These are phyloP conservation scores for Potamarius usumacintae DNA, from an alignment of 2,113 vertebrate species.

Conservation along the genomic window DNA sequence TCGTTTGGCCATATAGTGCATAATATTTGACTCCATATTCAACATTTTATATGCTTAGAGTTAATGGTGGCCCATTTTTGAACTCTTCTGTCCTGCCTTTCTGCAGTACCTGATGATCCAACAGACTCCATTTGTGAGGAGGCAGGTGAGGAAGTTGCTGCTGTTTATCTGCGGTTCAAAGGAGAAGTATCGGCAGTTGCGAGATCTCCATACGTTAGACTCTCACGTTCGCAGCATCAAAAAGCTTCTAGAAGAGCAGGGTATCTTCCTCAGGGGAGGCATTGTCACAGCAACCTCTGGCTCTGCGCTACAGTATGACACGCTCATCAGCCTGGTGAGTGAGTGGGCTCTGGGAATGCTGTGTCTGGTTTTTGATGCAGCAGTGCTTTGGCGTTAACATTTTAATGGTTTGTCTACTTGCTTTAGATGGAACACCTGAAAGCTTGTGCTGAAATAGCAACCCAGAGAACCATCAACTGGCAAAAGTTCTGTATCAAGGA, in stretches of 20 bases:
- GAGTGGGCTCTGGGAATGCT: not conserved
- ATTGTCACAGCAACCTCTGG: constrained; percentile 94
- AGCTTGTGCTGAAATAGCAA: constrained; percentile 96
- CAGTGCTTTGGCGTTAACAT: not conserved
- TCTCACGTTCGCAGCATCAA: constrained; percentile 93
- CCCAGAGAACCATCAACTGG: constrained; percentile 95
- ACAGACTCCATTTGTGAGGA: constrained; percentile 94
- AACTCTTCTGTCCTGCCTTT: not conserved
- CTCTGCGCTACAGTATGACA: constrained; percentile 95
- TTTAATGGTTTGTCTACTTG: constrained; percentile 15
- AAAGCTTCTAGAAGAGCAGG: constrained; percentile 94
- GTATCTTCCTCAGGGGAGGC: constrained; percentile 89
- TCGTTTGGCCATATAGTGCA: not conserved
- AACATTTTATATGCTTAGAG: not conserved
- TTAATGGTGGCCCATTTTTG: not conserved
- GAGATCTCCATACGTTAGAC: constrained; percentile 94
- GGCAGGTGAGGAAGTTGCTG: constrained; percentile 94
- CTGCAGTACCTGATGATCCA: constrained; percentile 97
- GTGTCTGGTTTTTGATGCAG: not conserved
- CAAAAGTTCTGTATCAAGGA: constrained; percentile 99
- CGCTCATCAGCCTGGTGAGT: constrained; percentile 91
- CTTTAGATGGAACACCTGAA: constrained; percentile 97
- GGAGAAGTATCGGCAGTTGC: constrained; percentile 95
- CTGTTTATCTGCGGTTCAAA: constrained; percentile 98
- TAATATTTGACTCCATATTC: not conserved